Base-by-base conservation (phyloP, 2,113 vertebrate genomes). In the Leptobrachium leishanense region DNA sequence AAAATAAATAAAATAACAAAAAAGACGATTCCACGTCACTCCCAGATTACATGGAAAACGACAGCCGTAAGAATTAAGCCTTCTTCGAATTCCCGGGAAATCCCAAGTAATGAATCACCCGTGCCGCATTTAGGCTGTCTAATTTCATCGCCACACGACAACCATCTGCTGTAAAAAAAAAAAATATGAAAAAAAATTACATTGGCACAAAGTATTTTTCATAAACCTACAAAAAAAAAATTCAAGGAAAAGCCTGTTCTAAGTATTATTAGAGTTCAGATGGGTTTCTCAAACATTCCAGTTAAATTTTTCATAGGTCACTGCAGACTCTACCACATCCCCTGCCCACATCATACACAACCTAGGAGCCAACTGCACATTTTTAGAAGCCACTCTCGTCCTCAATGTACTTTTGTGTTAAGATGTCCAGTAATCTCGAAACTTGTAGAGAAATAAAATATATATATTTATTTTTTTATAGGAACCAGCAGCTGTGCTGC, bases 131-230 rank as follows among this genome's bases (percentile, higher is more conserved):
- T 72, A 68, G 78, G 59, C 71, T 68, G 63, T 68, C 63, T 74
- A 80, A 68, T 80, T 76, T 0, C 13, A 74, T 83, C 43, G 72
- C 7, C 62, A 65, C 78, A 82, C 71, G 77, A 84, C 54, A 84
- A 82, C 82, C 86, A 90, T 90, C 90, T 90, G 86, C 83, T 20
- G 78, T 42, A 53, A 78, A 53, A 72, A 72, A 78, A 42, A 63
- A 63, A 20, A 68, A 74, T 40, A 79, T n/a, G n/a, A n/a, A 76
- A 54, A 64, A n/a, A 68, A 80, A 59, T 66, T 8, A 79, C 15
- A 57, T 2, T 10, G 12, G 71, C 43, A 67, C 50, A 8, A 68
- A 68, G 65, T n/a, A 74, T 68, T 66, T 80, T 67, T 41, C 70
- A 73, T 57, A 39, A 67, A 15, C 2, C 54, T 12, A 57, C 12